Evolutionary conservation across 2,888 invertebrate genomes (phyloP).

Genomic region (Amiota minor): DNA sequence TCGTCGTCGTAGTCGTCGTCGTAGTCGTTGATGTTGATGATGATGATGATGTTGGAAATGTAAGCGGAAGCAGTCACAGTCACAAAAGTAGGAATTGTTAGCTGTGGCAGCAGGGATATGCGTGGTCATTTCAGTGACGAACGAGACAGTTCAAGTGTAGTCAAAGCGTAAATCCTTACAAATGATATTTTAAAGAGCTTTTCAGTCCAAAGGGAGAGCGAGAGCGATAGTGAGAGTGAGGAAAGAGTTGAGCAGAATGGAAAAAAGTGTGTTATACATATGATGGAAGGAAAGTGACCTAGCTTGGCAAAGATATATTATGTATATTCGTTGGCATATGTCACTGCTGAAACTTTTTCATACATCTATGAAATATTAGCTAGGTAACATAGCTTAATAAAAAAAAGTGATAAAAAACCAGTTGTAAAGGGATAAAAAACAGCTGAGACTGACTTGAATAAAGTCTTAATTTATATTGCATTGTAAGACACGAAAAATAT

Average conservation of each 20-base stretch:
- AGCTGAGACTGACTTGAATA: too few species aligned
- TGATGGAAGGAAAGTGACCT: background rate
- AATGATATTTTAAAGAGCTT: conserved; percentile 49
- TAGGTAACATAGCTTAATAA: too few species aligned
- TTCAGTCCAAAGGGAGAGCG: too few species aligned
- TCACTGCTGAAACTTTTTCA: conserved; percentile 28
- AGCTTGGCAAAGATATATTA: background rate
- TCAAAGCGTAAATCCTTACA: conserved; percentile 46
- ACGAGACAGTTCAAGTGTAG: background rate
- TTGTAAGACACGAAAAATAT: too few species aligned
- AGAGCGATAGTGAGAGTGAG: background rate
- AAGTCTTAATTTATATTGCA: too few species aligned
- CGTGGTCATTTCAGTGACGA: background rate
- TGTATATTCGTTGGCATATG: conserved; percentile 42
- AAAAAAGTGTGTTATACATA: background rate
- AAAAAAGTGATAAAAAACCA: too few species aligned
- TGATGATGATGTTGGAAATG: background rate
- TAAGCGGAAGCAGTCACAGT: background rate
- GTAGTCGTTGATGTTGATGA: background rate
- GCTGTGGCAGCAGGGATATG: too few species aligned
- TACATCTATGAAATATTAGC: too few species aligned
- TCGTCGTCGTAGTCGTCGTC: background rate
- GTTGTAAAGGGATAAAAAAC: too few species aligned
- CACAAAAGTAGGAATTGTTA: too few species aligned
- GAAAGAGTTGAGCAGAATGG: background rate